phyloP scores from a whole-genome alignment of 2,888 invertebrate species.

The Caenorhabditis angaria region DNA sequence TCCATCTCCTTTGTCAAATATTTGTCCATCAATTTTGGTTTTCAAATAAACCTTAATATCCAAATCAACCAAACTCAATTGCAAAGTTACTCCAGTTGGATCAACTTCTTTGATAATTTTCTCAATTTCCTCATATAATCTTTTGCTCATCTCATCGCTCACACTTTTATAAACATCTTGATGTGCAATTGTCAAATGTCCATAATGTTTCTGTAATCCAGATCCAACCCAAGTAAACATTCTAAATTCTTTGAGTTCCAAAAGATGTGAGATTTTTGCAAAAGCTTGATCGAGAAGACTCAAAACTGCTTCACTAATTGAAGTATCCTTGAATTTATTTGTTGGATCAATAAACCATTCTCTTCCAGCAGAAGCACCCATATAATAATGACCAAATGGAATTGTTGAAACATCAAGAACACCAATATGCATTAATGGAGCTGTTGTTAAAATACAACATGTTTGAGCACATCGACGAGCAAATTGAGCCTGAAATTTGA shows the following conservation, averaged over 20 bases:
- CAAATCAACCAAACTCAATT: conserved; percentile 65
- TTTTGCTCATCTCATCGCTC: conserved; percentile 23
- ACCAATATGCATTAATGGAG: conserved; percentile 71
- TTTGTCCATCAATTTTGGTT: conserved; percentile 57
- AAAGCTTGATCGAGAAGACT: conserved; percentile 67
- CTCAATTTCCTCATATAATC: conserved; percentile 49
- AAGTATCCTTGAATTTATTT: conserved; percentile 70
- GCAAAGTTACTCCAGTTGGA: conserved; percentile 53
- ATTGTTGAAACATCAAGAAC: conserved; percentile 52
- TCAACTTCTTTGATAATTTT: conserved; percentile 66
- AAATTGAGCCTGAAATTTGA: conserved; percentile 67
- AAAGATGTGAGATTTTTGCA: conserved; percentile 55
- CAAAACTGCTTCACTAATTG: conserved; percentile 62
- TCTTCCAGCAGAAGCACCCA: conserved; percentile 71
- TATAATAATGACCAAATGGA: conserved; percentile 68
- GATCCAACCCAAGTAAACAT: conserved; percentile 71
- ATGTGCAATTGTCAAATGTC: conserved; percentile 68
- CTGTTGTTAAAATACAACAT: conserved; percentile 71
- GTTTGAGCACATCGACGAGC: conserved; percentile 72
- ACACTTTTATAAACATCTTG: conserved; percentile 58
- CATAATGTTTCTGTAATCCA: conserved; percentile 71
- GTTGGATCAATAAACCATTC: conserved; percentile 72
- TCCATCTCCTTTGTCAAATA: conserved; percentile 72
- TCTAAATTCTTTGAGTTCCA: conserved; percentile 65
- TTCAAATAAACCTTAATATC: conserved; percentile 70